These are phyloP conservation scores for Hypselothyrea guttata DNA, from an alignment of 2,888 invertebrate genomes.

Conservation along the genomic window DNA sequence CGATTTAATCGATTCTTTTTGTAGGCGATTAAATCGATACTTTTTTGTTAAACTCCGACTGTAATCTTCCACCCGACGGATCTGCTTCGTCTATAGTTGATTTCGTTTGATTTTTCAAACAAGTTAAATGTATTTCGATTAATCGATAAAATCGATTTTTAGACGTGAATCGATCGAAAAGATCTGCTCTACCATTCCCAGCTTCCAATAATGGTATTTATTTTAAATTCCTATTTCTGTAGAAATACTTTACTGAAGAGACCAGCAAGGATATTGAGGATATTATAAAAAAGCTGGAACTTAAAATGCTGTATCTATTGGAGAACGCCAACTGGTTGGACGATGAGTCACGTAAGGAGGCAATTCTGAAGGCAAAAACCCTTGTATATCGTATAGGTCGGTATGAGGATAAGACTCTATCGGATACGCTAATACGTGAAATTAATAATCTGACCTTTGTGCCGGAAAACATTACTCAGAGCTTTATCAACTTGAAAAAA, in stretches of 20 bases:
- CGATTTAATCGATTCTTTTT: too few relatives aligned
- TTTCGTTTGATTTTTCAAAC: too few relatives aligned
- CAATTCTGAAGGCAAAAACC: constrained; percentile 69
- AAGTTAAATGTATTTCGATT: too few relatives aligned
- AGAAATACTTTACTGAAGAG: constrained; percentile 69
- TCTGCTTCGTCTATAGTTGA: too few relatives aligned
- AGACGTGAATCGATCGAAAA: too few relatives aligned
- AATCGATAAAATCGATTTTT: too few relatives aligned
- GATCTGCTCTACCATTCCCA: too few relatives aligned
- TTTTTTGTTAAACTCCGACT: too few relatives aligned
- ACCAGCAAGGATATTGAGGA: constrained; percentile 53
- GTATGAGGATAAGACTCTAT: constrained; percentile 51
- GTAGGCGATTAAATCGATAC: too few relatives aligned
- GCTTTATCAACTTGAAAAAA: constrained; percentile 60
- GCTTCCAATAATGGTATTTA: too few relatives aligned
- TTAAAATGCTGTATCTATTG: constrained; percentile 56
- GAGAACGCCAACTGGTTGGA: constrained; percentile 78
- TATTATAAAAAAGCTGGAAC: constrained; percentile 71
- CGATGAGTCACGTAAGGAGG: constrained; percentile 67
- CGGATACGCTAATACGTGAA: constrained; percentile 60
- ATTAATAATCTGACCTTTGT: constrained; percentile 56
- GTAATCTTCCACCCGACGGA: too few relatives aligned
- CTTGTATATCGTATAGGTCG: constrained; percentile 64
- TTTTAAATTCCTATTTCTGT: too few relatives aligned
- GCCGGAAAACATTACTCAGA: constrained; percentile 60